Percentiles rank a stretch among this genome's conserved stretches.
Evolutionary conservation across 2,797 vertebrate genomes (phyloP).

Genomic region (Thamnophis elegans): DNA sequence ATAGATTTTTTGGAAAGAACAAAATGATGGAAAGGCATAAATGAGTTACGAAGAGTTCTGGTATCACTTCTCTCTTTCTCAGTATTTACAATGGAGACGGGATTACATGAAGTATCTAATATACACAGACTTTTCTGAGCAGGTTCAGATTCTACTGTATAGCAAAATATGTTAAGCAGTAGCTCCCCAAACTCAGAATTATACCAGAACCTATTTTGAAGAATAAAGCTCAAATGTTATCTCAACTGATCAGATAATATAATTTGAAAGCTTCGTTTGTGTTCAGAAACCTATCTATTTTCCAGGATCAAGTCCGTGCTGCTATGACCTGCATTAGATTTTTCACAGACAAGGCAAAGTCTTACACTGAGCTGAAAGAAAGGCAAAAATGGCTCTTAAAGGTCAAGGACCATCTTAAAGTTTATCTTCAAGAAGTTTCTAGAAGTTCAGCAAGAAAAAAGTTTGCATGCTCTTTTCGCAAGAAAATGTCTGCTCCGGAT

Average conservation of each 20-base stretch:
- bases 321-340: constrained; percentile 98
- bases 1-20: background rate
- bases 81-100: background rate
- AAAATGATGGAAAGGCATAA: background rate
- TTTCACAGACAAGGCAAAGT: constrained; percentile 87
- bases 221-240: background rate
- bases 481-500: constrained; percentile 91
- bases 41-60: background rate
- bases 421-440: constrained; percentile 93
- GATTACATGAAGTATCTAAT: background rate
- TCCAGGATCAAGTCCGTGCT: constrained; percentile 92
- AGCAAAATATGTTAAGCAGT: background rate
- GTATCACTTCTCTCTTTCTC: background rate
- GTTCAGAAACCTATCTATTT: constrained; percentile 1
- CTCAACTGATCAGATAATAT: background rate
- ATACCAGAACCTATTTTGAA: background rate
- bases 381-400: constrained; percentile 89
- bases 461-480: constrained; percentile 81
- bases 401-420: constrained; percentile 94
- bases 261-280: background rate
- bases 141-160: background rate
- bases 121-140: background rate
- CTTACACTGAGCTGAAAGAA: constrained; percentile 88
- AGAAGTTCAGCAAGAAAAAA: constrained; percentile 78
- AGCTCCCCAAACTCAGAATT: background rate